Evolutionary conservation across 2,113 vertebrate species (phyloP).

Genomic region (Zapornia atra): DNA sequence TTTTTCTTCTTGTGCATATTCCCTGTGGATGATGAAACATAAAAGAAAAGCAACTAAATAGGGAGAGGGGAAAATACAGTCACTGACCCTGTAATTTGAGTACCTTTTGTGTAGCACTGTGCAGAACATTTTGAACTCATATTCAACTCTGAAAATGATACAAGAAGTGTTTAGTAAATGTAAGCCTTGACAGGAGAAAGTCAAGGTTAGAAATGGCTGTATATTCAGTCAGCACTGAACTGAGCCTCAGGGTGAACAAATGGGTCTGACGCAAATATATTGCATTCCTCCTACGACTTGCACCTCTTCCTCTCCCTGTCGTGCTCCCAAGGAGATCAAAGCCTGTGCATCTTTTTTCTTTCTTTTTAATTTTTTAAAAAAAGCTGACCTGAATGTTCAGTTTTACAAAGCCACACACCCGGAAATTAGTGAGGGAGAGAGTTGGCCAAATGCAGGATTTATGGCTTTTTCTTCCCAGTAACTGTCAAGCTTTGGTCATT

Average conservation of each 20-base stretch:
- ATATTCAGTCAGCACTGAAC: background rate
- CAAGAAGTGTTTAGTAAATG: slow-evolving; percentile 28
- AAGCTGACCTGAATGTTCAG: background rate
- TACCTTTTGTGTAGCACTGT: background rate
- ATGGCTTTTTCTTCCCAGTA: background rate
- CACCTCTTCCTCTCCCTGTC: background rate
- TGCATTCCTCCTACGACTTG: background rate
- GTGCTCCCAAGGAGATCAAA: background rate
- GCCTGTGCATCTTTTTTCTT: background rate
- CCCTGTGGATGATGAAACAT: background rate
- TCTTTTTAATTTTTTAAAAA: too few relatives aligned
- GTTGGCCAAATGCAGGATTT: background rate
- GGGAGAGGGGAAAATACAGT: background rate
- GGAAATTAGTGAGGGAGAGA: background rate
- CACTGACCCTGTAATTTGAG: slow-evolving; percentile 25
- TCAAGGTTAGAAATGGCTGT: slow-evolving; percentile 1
- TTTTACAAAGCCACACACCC: background rate
- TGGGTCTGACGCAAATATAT: background rate
- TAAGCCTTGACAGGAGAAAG: slow-evolving; percentile 38
- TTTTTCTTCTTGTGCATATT: background rate
- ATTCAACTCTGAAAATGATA: slow-evolving; percentile 34
- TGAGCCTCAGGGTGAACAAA: slow-evolving; percentile 43
- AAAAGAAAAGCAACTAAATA: slow-evolving; percentile 8
- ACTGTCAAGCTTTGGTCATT: background rate
- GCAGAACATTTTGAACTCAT: slow-evolving; percentile 36